Evolutionary conservation across 2,888 invertebrate species (phyloP).

Genomic region (Orthonevra nobilis): DNA sequence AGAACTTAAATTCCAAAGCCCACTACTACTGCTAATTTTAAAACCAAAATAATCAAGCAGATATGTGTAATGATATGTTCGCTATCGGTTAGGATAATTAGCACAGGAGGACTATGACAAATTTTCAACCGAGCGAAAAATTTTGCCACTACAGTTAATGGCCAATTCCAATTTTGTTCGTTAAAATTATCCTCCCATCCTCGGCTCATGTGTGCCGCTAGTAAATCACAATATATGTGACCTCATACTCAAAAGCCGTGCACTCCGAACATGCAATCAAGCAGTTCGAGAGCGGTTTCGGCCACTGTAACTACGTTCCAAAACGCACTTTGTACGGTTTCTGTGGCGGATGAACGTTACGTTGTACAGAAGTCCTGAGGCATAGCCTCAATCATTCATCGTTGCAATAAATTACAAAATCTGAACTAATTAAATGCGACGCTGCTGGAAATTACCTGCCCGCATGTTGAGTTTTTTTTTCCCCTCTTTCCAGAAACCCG

Average conservation of each 20-base stretch:
- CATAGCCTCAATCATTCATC: not conserved
- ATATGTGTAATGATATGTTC: too few relatives aligned
- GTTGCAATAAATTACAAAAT: slow-evolving; percentile 26
- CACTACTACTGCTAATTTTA: too few relatives aligned
- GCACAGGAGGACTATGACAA: too few relatives aligned
- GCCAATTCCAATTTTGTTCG: not conserved
- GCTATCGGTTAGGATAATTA: too few relatives aligned
- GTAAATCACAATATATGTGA: slow-evolving; percentile 24
- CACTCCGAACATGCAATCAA: slow-evolving; percentile 29
- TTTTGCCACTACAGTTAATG: too few relatives aligned
- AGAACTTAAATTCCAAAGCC: too few relatives aligned
- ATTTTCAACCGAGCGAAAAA: too few relatives aligned
- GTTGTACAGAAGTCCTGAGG: not conserved
- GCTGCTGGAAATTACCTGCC: slow-evolving; percentile 8
- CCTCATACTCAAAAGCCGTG: slow-evolving; percentile 11
- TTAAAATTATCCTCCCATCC: not conserved
- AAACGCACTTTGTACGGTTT: not conserved
- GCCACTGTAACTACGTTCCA: not conserved
- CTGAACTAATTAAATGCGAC: slow-evolving; percentile 36
- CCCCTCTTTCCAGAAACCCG: not conserved
- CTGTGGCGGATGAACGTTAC: not conserved
- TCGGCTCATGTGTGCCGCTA: slow-evolving; percentile 27
- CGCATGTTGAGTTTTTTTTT: not conserved
- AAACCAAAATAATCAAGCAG: too few relatives aligned
- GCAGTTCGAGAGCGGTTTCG: slow-evolving; percentile 23